Base-by-base conservation (phyloP, 2,888 invertebrate genomes). In the Rhorus exstirpatorius region DNA sequence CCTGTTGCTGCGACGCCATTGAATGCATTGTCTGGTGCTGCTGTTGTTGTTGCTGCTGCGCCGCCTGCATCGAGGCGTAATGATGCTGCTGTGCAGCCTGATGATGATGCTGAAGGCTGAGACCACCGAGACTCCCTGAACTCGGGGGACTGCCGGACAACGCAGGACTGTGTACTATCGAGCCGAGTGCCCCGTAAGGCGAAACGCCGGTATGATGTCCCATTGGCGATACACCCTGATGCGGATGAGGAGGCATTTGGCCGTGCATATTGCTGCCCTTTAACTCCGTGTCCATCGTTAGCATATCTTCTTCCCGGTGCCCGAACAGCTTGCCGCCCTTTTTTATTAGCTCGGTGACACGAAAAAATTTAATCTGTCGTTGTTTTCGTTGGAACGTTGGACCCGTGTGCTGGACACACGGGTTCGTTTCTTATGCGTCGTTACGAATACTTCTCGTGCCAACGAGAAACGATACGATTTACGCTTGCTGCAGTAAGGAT, bases 271-370 rank as follows among this genome's bases (percentile, higher is more conserved):
- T 97, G 94, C 97, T 97, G 94, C 97, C 97, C 93, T 97, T 97
- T 94, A 97, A 95, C 94, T 97, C 97, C 94, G 97, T 95, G 95
- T 97, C 97, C 97, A 97, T 97, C 94, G 97, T 97, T 94, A 97
- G 94, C 97, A 97, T 97, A 92, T 96, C 96, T 93, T 95, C 95
- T 94, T 96, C 96, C 95, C 96, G 95, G 94, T 95, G 96, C 94
- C 96, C 95, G 96, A 96, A 97, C 97, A 96, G 96, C 94, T 96
- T 96, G 96, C 94, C 94, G 95, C 84, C 85, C 87, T 91, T 91
- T 87, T 87, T 80, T 77, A 12, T 60, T 63, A 44, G 75, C 79
- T 41, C 65, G 60, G 24, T 10, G 67, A 68, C 12, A 63, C 14
- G 38, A 49, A 51, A 63, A 46, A 55, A 44, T 38, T 24, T 14